Base-by-base conservation (phyloP, 1,140 invertebrate species). In the Philotrypesis tridentata region DNA sequence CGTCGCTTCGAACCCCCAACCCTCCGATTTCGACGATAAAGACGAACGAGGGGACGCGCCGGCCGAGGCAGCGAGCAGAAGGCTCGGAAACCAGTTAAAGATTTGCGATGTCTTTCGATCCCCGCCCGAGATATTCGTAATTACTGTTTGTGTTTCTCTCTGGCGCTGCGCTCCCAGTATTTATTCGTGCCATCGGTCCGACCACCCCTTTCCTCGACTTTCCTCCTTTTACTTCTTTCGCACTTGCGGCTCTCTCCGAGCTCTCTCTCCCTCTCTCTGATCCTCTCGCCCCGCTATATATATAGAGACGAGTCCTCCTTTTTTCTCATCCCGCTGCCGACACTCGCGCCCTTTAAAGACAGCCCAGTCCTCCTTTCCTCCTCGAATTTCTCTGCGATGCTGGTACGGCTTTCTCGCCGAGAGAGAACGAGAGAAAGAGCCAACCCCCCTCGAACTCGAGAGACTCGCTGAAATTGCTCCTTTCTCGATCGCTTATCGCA, bases 141-240 rank as follows among this genome's bases (percentile, higher is more conserved):
- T 92, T 92, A 91, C 91, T 91, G 90, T 92, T 92, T 92, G 90
- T 91, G 89, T 91, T 92, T 91, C 90, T 91, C 89, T 89, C 74
- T 68, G 14, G 80, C 67, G 55, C 84, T 73, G 43, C n/a, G n/a
- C 83, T 81, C 77, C 80, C 82, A 83, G 85, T 88, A 91, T 91
- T 88, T 86, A 85, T 75, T 68, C 75, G 86, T 85, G 80, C 80
- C 27, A 79, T 40, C 55, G 75, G 75, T 67, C 63, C 75, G 43
- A 79, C 77, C 75, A 27, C 60, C 37, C 68, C 79, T 43, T 63
- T 71, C 73, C 63, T 48, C 76, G n/a, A 40, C 60, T 77, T 82
- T 70, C 80, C n/a, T 33, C 60, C 79, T 82, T 76, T 68, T 61
- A 21, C 27, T 31, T 23, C 21, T 25, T 79, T 72, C 29, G n/a